Percentiles rank a stretch among this genome's conserved stretches.
Evolutionary conservation across 2,888 invertebrate genomes (phyloP).

Genomic region (Andrena trimmerana): DNA sequence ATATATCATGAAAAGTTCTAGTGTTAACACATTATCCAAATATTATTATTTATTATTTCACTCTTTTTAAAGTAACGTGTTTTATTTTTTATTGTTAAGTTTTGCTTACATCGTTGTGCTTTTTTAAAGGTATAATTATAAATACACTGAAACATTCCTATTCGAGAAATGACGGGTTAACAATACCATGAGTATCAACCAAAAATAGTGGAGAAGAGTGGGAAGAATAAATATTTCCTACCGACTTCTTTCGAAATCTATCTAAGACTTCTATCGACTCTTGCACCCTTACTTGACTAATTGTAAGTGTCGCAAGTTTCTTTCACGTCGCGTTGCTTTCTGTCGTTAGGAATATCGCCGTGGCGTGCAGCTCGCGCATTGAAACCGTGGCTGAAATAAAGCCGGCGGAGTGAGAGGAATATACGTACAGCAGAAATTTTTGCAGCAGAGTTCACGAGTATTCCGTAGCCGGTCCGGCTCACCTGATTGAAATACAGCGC

Average conservation of each 20-base stretch:
- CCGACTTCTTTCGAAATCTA: neutral
- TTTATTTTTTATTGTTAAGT: too few species aligned
- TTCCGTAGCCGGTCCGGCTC: conserved; percentile 13
- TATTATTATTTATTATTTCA: too few species aligned
- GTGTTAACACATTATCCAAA: too few species aligned
- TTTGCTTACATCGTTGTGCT: too few species aligned
- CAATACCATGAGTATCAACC: too few species aligned
- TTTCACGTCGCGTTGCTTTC: conserved; percentile 13
- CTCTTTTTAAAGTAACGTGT: too few species aligned
- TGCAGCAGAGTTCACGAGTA: conserved; percentile 27
- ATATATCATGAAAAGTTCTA: too few species aligned
- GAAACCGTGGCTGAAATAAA: neutral
- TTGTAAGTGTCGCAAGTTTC: neutral
- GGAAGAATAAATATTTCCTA: neutral
- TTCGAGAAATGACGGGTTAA: too few species aligned
- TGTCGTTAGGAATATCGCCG: neutral
- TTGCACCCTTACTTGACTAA: too few species aligned
- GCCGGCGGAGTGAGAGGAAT: neutral
- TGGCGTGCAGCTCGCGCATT: neutral
- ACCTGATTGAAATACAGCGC: conserved; percentile 55
- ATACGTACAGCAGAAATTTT: conserved; percentile 28
- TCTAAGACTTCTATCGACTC: neutral
- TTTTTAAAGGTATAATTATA: too few species aligned
- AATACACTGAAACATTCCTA: too few species aligned
- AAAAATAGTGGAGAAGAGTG: too few species aligned